A percentile compares a stretch with the other conserved stretches of the same genome.
Evolutionary conservation across 2,797 vertebrate species (phyloP).

Genomic region (Carapus acus): DNA sequence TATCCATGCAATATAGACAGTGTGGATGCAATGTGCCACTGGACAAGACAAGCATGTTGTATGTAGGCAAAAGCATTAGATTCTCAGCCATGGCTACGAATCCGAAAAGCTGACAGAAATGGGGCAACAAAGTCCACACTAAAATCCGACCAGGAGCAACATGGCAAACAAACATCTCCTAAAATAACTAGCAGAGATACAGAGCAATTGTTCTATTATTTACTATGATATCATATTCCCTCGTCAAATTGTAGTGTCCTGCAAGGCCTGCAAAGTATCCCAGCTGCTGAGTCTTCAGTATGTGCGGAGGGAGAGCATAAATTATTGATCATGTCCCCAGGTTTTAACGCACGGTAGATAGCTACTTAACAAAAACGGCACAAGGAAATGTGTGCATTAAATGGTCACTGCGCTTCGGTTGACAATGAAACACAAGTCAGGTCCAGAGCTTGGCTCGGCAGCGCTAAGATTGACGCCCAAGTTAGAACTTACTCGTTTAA

Average conservation of each 20-base stretch:
- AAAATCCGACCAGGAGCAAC: too few species aligned
- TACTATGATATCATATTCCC: neutral
- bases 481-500: too few species aligned
- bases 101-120: too few species aligned
- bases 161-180: too few species aligned
- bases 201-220: neutral
- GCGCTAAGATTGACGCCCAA: too few species aligned
- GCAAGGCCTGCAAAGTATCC: slow-evolving; percentile 29
- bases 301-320: slow-evolving; percentile 37
- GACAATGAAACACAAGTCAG: neutral
- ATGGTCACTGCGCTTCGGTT: slow-evolving; percentile 5
- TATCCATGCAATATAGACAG: slow-evolving; percentile 43
- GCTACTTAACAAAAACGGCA: slow-evolving; percentile 36
- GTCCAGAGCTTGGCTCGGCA: too few species aligned
- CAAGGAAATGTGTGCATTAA: slow-evolving; percentile 17
- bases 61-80: neutral
- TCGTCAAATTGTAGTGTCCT: slow-evolving; percentile 5
- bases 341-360: slow-evolving; percentile 36
- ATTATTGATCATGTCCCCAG: slow-evolving; percentile 52
- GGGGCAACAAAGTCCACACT: too few species aligned
- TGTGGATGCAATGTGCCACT: slow-evolving; percentile 21
- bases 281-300: slow-evolving; percentile 15
- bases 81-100: too few species aligned
- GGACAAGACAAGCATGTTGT: slow-evolving; percentile 39
- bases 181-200: neutral